Base-by-base conservation (phyloP, 1,140 invertebrate genomes). In the Zaprionus africanus region DNA sequence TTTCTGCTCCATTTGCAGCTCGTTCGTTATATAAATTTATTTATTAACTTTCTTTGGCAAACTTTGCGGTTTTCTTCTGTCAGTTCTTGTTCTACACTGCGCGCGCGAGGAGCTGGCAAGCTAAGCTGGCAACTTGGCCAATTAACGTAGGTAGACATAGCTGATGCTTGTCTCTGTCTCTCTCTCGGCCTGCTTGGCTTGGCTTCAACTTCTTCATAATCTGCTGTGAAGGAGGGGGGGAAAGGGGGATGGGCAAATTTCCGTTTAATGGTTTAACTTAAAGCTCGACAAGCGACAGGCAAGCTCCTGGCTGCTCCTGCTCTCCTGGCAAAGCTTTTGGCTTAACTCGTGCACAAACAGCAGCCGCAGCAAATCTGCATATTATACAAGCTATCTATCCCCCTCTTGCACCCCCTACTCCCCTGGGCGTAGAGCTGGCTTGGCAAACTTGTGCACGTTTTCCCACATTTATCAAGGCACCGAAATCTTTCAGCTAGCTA, bases 391-490 rank as follows among this genome's bases (percentile, higher is more conserved):
- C 11, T 36, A 70, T 31, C 68, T 65, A 31, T 24, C n/a, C 17
- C 69, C 41, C 19, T 11, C 62, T 57, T 58, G 53, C 51, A 43
- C 36, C 5, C 19, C 1, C 43, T n/a, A 43, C 58, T 38, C 61
- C 57, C 54, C 65, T 43, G 54, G 63, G 51, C 31, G 31, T 34
- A 34, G 0, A 31, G 28, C 22, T 17, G 36, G 46, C 64, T 75
- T 56, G 66, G 22, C 34, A 61, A 84, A 73, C 84, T 88, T 88
- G 75, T 84, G 84, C 84, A 87, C 84, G 81, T 87, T 84, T 81
- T 88, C 68, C 75, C 84, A 84, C 84, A 83, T 81, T 88, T 88
- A 88, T 88, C 78, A 70, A 70, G 5, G 53, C 11, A 54, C 36
- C 26, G 11, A 75, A 78, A 88, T 90, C 84, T 88, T 84, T 73